Percentiles rank a stretch among this genome's conserved stretches.
Conservation (phyloP, 2,797 vertebrate species). For the Lacerta agilis region DNA sequence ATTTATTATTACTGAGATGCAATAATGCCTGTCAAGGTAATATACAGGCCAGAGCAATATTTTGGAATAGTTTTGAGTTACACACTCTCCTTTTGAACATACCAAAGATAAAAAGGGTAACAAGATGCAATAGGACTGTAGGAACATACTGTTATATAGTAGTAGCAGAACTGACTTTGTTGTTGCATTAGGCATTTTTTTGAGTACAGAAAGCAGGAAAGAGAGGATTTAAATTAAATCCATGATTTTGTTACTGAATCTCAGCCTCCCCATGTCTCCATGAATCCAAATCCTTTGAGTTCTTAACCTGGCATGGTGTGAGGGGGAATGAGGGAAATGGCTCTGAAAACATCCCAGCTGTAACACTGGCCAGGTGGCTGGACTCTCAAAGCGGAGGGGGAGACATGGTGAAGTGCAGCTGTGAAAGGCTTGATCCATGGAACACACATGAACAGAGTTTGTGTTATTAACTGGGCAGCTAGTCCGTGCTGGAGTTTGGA, state of each 20-base stretch:
- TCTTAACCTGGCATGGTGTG: neutral
- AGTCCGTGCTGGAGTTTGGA: neutral
- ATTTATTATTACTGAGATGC: neutral
- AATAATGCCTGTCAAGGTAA: neutral
- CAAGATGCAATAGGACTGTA: neutral
- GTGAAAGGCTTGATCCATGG: neutral
- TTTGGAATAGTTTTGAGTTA: neutral
- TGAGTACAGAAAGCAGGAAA: neutral
- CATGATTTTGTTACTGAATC: neutral
- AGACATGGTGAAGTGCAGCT: neutral
- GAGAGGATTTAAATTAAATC: neutral
- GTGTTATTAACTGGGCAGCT: neutral
- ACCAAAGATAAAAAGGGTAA: neutral
- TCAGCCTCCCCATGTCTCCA: neutral
- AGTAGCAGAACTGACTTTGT: neutral
- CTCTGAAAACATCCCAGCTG: neutral
- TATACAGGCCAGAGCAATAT: neutral
- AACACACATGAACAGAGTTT: neutral
- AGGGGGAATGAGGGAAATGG: neutral
- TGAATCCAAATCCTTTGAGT: neutral
- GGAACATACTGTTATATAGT: neutral
- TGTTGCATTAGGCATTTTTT: neutral
- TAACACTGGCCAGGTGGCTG: slow-evolving; percentile 14
- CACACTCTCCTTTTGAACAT: neutral
- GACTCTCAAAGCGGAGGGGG: neutral